Conservation (phyloP, 2,888 invertebrate species). For the Teleiodes luculella region DNA sequence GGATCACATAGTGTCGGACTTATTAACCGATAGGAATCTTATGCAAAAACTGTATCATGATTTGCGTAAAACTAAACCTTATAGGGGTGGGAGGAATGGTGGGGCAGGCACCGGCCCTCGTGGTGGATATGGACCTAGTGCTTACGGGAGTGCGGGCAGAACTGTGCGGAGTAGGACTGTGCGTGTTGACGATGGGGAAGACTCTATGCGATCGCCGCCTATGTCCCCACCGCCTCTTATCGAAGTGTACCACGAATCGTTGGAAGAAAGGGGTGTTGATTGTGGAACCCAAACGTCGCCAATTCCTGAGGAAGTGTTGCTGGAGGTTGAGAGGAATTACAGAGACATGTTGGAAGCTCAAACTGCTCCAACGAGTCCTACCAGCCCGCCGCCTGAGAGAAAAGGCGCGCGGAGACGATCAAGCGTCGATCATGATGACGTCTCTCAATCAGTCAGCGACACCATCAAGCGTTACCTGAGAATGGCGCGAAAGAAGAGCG, state of each 20-base stretch:
- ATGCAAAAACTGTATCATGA: conserved; percentile 86
- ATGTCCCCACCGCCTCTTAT: conserved; percentile 83
- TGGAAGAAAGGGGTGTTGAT: conserved; percentile 74
- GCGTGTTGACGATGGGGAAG: conserved; percentile 48
- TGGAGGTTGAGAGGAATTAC: conserved; percentile 69
- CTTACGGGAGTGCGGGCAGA: conserved; percentile 60
- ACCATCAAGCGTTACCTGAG: conserved; percentile 91
- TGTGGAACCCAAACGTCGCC: conserved; percentile 81
- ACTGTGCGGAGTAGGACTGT: conserved; percentile 46
- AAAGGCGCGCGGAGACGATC: conserved; percentile 81
- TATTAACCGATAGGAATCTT: conserved; percentile 85
- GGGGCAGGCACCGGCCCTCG: conserved; percentile 66
- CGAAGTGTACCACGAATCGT: conserved; percentile 81
- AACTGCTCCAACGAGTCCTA: conserved; percentile 62
- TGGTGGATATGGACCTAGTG: conserved; percentile 46
- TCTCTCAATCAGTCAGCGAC: conserved; percentile 91
- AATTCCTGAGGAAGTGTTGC: conserved; percentile 76
- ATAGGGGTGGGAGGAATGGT: conserved; percentile 62
- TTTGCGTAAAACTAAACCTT: conserved; percentile 81
- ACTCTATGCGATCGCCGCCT: conserved; percentile 57
- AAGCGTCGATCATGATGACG: conserved; percentile 90
- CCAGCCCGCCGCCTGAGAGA: conserved; percentile 59
- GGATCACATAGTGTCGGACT: conserved; percentile 84
- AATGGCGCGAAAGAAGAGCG: conserved; percentile 93
- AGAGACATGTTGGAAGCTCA: conserved; percentile 62